Evolutionary conservation across 2,113 vertebrate species (phyloP), one percentile per base, ranked within the genome.

Genomic region (Hemiscyllium ocellatum): DNA sequence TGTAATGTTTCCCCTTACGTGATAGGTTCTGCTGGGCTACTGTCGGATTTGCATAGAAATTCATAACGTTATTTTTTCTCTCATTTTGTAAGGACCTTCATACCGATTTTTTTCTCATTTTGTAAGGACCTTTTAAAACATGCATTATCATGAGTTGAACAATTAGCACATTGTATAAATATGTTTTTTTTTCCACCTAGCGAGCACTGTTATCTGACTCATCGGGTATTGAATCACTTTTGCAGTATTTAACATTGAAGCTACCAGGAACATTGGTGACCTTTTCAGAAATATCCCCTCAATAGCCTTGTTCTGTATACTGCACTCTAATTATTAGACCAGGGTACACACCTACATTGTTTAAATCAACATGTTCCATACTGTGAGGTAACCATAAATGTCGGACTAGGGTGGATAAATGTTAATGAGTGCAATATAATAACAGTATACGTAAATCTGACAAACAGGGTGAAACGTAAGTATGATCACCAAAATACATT

Each of bases 321-420:
- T 93, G 89, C 89, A 93, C 89, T 66, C 19, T 66, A 93, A 66
- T 93, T 93, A 93, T 65, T 37, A 37, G 65, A 7, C 89, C 66
- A 61, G 4, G 19, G 56, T 66, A 93, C 15, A 93, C 89, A 93
- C 33, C 61, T 93, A 66, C 33, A 68, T 19, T 37, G 66, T 42
- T 91, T n/a, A 91, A 91, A 91, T 56, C n/a, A n/a, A 37, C 33
- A 17, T 22, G 56, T 37, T 66, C 6, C 89, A 66, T 37, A 68
- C 89, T 93, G 61, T 37, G 89, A 93, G 89, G 61, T 37, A 22
- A 37, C 61, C 61, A 93, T 17, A 66, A 22, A 66, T 66, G 61
- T 93, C 89, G 66, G 33, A 22, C 65, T 8, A 68, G 61, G 89
- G 61, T 7, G 66, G 89, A 93, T 66, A 68, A 93, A 66, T 66